Percentiles rank a stretch among this genome's conserved stretches.
phyloP scores from a whole-genome alignment of 2,113 vertebrate species.

The Sterrhoptilus dennistouni region DNA sequence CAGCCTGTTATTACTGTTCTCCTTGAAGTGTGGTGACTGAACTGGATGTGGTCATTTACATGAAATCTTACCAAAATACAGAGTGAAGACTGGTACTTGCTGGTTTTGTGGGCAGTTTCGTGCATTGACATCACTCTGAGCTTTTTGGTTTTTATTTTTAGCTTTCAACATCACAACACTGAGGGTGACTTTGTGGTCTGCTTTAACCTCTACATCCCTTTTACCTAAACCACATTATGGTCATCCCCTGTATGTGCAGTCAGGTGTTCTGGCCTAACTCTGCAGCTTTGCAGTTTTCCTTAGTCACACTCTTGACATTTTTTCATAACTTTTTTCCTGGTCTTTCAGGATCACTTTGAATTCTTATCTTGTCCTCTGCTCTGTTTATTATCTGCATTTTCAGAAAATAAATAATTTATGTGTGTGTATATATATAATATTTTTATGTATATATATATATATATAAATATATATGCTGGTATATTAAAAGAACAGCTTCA shows the following conservation, averaged over 20 bases:
- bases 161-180: neutral
- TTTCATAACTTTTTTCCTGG: neutral
- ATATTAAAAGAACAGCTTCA: neutral
- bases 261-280: neutral
- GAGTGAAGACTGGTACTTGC: neutral
- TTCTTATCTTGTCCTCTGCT: neutral
- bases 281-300: neutral
- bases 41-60: neutral
- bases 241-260: neutral
- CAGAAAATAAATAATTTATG: neutral
- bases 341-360: neutral
- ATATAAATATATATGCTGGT: neutral
- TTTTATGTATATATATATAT: accelerated
- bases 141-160: neutral
- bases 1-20: neutral
- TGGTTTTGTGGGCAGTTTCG: neutral
- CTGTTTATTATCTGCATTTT: neutral
- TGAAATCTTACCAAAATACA: neutral
- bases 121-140: neutral
- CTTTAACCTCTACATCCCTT: neutral
- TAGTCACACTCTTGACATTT: neutral
- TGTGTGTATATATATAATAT: too few relatives aligned
- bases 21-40: neutral
- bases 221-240: neutral
- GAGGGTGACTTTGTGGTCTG: neutral